Percentiles rank a stretch among this genome's conserved stretches.
These are phyloP conservation scores for Pygoscelis adeliae DNA, from an alignment of 2,113 vertebrate genomes.

Conservation along the genomic window DNA sequence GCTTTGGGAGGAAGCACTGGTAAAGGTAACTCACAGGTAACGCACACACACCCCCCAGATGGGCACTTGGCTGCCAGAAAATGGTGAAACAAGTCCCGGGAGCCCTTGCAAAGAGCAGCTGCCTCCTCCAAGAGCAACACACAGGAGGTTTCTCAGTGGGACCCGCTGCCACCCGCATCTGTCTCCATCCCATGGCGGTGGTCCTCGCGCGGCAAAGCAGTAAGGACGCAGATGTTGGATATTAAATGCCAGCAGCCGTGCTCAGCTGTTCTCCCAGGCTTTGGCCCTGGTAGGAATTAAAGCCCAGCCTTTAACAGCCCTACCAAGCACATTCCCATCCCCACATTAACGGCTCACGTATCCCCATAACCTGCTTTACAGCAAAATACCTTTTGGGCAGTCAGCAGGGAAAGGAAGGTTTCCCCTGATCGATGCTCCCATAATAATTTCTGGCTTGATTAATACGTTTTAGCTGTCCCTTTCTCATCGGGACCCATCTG, in stretches of 20 bases:
- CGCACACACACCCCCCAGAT: fast-evolving
- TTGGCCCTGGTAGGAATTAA: background rate
- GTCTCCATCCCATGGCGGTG: background rate
- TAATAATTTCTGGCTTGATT: background rate
- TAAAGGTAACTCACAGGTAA: background rate
- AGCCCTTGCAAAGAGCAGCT: background rate
- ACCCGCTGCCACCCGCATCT: background rate
- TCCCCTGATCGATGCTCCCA: fast-evolving
- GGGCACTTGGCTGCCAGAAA: background rate
- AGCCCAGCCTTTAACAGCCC: background rate
- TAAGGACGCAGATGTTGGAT: background rate
- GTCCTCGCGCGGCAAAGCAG: background rate
- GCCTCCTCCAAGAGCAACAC: background rate
- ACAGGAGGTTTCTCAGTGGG: fast-evolving
- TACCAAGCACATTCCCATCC: background rate
- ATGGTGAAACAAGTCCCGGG: fast-evolving
- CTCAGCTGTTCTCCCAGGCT: background rate
- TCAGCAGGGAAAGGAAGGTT: background rate
- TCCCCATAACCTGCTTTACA: background rate
- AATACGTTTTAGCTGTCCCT: background rate
- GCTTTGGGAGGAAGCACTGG: background rate
- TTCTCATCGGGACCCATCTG: background rate
- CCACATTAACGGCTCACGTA: fast-evolving
- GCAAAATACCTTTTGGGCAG: background rate
- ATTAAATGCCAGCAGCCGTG: background rate